phyloP scores from a whole-genome alignment of 2,113 vertebrate species.

The Lanius collurio region DNA sequence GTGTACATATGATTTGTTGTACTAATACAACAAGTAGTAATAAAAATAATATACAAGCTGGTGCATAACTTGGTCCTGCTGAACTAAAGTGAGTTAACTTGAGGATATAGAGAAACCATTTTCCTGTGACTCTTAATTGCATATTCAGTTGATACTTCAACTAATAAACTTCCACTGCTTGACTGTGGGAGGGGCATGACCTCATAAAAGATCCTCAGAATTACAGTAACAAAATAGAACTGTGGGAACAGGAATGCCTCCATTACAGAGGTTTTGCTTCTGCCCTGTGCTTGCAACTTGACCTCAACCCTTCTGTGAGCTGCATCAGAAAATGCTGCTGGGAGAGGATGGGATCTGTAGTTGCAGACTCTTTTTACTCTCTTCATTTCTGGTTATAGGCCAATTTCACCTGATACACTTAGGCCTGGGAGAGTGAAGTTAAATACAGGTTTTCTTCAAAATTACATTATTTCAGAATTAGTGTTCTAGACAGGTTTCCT shows the following conservation, averaged over 20 bases:
- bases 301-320: not conserved
- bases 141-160: not conserved
- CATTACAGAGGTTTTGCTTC: not conserved
- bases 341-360: not conserved
- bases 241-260: not conserved
- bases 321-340: not conserved
- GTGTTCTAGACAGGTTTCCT: not conserved
- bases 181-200: not conserved
- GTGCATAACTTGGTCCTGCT: not conserved
- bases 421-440: not conserved
- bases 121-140: not conserved
- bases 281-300: not conserved
- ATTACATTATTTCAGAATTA: not conserved
- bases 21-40: not conserved
- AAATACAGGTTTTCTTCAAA: not conserved
- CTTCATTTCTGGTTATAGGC: not conserved
- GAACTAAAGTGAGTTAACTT: not conserved
- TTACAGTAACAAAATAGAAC: not conserved
- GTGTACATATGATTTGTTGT: not conserved
- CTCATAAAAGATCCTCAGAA: not conserved
- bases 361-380: not conserved
- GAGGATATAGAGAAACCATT: not conserved
- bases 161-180: not conserved
- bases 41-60: not conserved
- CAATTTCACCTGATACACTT: not conserved